These are phyloP conservation scores for Yponomeuta cagnagella DNA, from an alignment of 2,888 invertebrate genomes.

Conservation along the genomic window DNA sequence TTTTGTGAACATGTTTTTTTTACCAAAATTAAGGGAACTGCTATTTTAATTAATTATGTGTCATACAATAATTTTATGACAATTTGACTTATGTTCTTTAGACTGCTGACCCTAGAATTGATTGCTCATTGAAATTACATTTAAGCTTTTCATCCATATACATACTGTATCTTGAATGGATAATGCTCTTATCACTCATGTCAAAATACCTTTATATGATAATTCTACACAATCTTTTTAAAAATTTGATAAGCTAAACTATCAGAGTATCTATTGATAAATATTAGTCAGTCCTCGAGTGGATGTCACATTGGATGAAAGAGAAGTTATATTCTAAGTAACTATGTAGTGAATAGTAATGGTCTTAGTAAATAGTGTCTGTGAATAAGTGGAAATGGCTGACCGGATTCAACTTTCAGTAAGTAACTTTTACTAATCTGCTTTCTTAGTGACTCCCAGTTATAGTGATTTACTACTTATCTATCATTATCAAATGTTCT, in stretches of 20 bases:
- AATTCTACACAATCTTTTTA: constrained; percentile 9
- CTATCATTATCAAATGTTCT: background rate
- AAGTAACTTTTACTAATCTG: constrained; percentile 30
- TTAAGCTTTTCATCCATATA: background rate
- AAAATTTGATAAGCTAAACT: constrained; percentile 16
- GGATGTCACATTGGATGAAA: constrained; percentile 31
- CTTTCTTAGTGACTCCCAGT: background rate
- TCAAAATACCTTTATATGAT: constrained; percentile 9
- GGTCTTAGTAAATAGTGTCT: constrained; percentile 47
- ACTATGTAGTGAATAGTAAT: constrained; percentile 30
- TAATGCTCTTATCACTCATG: constrained; percentile 3
- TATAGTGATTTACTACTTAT: background rate
- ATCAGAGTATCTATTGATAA: constrained; percentile 13
- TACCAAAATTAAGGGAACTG: no score
- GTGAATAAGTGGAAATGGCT: constrained; percentile 46
- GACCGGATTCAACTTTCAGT: constrained; percentile 54
- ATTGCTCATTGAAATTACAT: background rate
- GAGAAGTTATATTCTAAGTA: constrained; percentile 27
- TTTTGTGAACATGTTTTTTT: no score
- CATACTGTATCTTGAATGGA: constrained; percentile 6
- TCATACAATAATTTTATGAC: no score
- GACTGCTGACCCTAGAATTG: no score
- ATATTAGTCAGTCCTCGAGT: constrained; percentile 21
- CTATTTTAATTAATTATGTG: no score
- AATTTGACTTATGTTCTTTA: no score